Percentiles rank a stretch among this genome's conserved stretches.
Evolutionary conservation across 2,113 vertebrate genomes (phyloP).

Genomic region (Maccullochella peelii): DNA sequence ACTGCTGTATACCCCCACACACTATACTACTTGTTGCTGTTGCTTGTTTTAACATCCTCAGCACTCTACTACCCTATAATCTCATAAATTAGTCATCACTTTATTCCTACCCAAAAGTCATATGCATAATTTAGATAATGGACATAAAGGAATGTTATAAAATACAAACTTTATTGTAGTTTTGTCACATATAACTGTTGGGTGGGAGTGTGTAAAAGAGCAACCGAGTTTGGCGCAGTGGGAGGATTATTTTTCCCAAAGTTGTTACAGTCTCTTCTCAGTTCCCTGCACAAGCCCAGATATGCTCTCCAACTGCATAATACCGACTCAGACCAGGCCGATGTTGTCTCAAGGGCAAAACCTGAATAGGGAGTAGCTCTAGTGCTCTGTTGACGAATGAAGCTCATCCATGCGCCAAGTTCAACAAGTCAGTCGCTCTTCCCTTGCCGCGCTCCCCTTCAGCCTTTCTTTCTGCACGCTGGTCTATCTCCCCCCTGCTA

Average conservation of each 20-base stretch:
- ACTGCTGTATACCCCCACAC: not conserved
- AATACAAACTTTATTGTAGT: not conserved
- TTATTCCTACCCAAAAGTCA: constrained; percentile 16
- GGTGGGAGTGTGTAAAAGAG: constrained; percentile 18
- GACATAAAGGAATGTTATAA: constrained; percentile 20
- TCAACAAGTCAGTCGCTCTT: constrained; percentile 72
- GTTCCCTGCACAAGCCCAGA: not conserved
- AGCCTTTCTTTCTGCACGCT: constrained; percentile 44
- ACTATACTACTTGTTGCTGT: not conserved
- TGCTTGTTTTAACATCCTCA: constrained; percentile 1
- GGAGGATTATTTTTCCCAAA: constrained; percentile 27
- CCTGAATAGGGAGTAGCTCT: constrained; percentile 30
- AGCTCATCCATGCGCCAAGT: constrained; percentile 72
- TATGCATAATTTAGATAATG: constrained; percentile 43
- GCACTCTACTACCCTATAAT: not conserved
- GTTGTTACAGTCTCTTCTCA: constrained; percentile 18
- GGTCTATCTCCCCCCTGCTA: not conserved
- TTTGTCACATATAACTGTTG: not conserved
- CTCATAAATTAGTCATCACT: constrained; percentile 39
- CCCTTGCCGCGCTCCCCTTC: constrained; percentile 19
- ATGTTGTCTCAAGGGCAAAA: constrained; percentile 47
- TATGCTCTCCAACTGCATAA: constrained; percentile 35
- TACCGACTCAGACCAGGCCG: constrained; percentile 38
- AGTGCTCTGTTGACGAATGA: constrained; percentile 61
- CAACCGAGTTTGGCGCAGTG: constrained; percentile 15